phyloP scores from a whole-genome alignment of 1,140 invertebrate species.

The Drosophila sp. region DNA sequence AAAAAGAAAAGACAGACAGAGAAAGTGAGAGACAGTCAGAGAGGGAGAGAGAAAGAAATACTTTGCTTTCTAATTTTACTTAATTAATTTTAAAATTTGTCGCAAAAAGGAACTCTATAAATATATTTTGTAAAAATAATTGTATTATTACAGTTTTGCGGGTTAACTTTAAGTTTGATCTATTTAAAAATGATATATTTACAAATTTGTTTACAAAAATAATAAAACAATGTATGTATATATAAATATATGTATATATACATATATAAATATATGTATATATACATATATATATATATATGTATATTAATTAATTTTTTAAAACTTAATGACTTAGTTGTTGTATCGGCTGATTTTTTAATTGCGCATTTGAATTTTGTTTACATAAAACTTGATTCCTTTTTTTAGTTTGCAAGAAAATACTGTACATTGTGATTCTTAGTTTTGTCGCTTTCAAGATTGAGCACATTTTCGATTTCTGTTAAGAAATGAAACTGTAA shows the following conservation, averaged over 20 bases:
- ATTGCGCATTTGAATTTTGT: conserved; percentile 46
- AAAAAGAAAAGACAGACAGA: not conserved
- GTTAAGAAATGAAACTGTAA: not conserved
- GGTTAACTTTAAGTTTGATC: conserved; percentile 48
- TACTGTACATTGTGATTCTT: conserved; percentile 52
- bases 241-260: conserved; percentile 38
- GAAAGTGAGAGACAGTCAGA: conserved; percentile 13
- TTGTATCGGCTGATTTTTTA: conserved; percentile 17
- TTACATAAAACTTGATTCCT: conserved; percentile 30
- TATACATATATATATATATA: conserved; percentile 50
- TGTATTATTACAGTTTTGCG: conserved; percentile 52
- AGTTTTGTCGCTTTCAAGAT: not conserved
- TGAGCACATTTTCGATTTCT: conserved; percentile 3
- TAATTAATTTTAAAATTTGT: conserved; percentile 55
- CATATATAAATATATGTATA: conserved; percentile 19
- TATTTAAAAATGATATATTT: conserved; percentile 58
- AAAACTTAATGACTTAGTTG: conserved; percentile 21
- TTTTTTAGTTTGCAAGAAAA: conserved; percentile 71
- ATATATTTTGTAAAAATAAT: conserved; percentile 53
- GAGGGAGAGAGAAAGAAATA: conserved; percentile 37
- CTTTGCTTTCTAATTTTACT: conserved; percentile 49
- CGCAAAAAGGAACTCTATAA: conserved; percentile 41
- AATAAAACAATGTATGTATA: conserved; percentile 56
- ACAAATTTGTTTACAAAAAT: conserved; percentile 57
- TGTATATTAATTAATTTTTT: not conserved